These are phyloP conservation scores for Actias luna DNA, from an alignment of 2,888 invertebrate species.

Conservation along the genomic window DNA sequence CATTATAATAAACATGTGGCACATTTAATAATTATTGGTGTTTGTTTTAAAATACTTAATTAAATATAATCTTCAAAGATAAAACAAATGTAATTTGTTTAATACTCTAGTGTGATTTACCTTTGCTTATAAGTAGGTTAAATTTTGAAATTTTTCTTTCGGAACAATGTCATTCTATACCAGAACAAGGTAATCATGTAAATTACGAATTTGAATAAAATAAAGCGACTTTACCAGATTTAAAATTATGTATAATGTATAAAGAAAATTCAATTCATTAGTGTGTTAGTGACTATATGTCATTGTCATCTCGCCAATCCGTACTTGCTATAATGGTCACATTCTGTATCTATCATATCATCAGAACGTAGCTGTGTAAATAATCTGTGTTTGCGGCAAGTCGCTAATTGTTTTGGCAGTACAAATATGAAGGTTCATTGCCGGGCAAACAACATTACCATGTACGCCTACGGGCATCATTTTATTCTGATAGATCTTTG, in stretches of 20 bases:
- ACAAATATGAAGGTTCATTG: constrained; percentile 77
- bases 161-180: constrained; percentile 29
- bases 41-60: background rate
- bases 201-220: constrained; percentile 22
- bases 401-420: constrained; percentile 76
- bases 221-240: background rate
- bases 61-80: background rate
- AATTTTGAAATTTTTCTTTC: constrained; percentile 29
- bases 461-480: constrained; percentile 48
- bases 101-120: constrained; percentile 11
- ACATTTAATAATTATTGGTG: background rate
- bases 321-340: constrained; percentile 22
- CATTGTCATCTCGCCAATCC: constrained; percentile 18
- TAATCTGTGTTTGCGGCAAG: constrained; percentile 57
- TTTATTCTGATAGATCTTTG: constrained; percentile 26
- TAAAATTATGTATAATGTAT: constrained; percentile 5
- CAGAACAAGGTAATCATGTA: constrained; percentile 29
- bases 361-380: constrained; percentile 43
- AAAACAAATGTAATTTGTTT: background rate
- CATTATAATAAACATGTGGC: background rate
- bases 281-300: constrained; percentile 18
- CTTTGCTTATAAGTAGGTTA: constrained; percentile 22
- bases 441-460: constrained; percentile 65
- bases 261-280: constrained; percentile 14
- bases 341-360: constrained; percentile 24